Evolutionary conservation across 2,888 invertebrate species (phyloP).

Genomic region (Melolontha melolontha): DNA sequence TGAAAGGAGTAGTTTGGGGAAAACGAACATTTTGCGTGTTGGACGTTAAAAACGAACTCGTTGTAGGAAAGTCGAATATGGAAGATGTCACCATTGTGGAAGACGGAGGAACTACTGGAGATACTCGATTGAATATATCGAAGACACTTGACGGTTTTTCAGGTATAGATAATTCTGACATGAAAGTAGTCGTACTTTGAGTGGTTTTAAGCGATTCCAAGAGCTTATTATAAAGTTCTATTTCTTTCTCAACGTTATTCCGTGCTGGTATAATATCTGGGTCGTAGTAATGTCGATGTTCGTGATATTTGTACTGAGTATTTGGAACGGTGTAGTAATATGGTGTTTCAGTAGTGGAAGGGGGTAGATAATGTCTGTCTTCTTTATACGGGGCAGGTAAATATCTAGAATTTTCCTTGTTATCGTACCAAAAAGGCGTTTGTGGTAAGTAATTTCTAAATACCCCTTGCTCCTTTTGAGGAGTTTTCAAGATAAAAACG

Average conservation of each 20-base stretch:
- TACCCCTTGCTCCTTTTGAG: background rate
- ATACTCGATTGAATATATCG: conserved; percentile 3
- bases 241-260: conserved; percentile 52
- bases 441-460: conserved; percentile 21
- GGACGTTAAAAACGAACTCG: background rate
- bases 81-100: background rate
- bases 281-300: conserved; percentile 20
- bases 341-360: conserved; percentile 23
- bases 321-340: conserved; percentile 27
- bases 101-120: conserved; percentile 44
- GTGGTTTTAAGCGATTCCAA: conserved; percentile 54
- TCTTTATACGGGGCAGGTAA: conserved; percentile 7
- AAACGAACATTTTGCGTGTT: conserved; percentile 53
- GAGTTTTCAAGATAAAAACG: conserved; percentile 71
- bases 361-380: conserved; percentile 45
- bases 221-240: conserved; percentile 56
- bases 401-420: conserved; percentile 37
- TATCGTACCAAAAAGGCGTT: conserved; percentile 37
- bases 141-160: background rate
- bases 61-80: background rate
- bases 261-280: conserved; percentile 46
- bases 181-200: conserved; percentile 66
- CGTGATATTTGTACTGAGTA: conserved; percentile 19
- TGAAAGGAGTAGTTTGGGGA: conserved; percentile 49
- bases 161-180: conserved; percentile 55